Evolutionary conservation across 30 jellyfish, hydroid and myxozoan genomes (phyloP).

Genomic region (Cassiopea xamachana): DNA sequence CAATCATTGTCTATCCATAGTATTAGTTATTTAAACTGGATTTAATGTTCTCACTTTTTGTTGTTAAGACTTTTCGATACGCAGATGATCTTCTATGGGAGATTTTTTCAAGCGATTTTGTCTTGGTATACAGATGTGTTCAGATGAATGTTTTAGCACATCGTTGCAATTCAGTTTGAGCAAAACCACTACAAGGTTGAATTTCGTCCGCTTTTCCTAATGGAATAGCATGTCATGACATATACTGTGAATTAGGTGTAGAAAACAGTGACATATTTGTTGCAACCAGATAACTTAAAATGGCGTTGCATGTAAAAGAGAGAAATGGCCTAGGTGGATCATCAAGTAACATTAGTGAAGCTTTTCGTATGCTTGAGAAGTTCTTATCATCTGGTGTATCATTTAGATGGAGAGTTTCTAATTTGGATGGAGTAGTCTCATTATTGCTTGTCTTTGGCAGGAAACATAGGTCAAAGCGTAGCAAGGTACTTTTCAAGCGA

Average conservation of each 20-base stretch:
- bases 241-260: too few species aligned
- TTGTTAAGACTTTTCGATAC: background rate
- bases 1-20: too few species aligned
- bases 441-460: conserved; percentile 50
- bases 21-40: too few species aligned
- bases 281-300: background rate
- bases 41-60: background rate
- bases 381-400: conserved; percentile 37
- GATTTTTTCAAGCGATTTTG: background rate
- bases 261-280: background rate
- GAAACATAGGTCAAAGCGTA: conserved; percentile 6
- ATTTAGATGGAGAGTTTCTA: conserved; percentile 47
- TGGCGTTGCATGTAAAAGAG: conserved; percentile 8
- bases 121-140: background rate
- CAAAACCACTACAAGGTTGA: too few species aligned
- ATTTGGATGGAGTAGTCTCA: conserved; percentile 60
- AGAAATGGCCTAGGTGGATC: conserved; percentile 10
- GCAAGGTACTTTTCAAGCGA: conserved; percentile 14
- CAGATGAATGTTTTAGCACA: background rate
- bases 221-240: too few species aligned
- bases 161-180: too few species aligned
- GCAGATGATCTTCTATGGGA: background rate
- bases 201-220: too few species aligned
- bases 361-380: conserved; percentile 27
- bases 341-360: conserved; percentile 13